phyloP scores from a whole-genome alignment of 1,140 invertebrate species.

The Cyclargus thomasi region DNA sequence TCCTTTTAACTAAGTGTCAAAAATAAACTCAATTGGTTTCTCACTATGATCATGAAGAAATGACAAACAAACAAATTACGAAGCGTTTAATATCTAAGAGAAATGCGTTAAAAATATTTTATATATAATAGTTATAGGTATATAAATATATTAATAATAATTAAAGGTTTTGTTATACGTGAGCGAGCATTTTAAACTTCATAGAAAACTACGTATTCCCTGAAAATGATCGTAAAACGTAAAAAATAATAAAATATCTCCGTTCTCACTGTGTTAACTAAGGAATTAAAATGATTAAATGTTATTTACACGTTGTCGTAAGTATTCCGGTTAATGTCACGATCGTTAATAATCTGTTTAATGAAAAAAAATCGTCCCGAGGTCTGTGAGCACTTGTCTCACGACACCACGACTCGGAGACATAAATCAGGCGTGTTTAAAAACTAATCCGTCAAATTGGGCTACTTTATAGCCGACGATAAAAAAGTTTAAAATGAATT shows the following conservation, averaged over 20 bases:
- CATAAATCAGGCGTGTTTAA: slow-evolving; percentile 60
- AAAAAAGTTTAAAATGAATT: neutral
- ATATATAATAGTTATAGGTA: too few relatives aligned
- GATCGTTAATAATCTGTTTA: slow-evolving; percentile 11
- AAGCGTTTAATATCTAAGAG: too few relatives aligned
- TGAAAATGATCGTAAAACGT: too few relatives aligned
- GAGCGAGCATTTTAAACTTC: too few relatives aligned
- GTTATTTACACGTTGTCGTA: neutral
- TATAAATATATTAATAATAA: too few relatives aligned
- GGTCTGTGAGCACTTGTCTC: slow-evolving; percentile 48
- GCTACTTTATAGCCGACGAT: slow-evolving; percentile 38
- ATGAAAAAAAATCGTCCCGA: slow-evolving; percentile 33
- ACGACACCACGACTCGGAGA: slow-evolving; percentile 37
- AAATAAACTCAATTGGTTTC: too few relatives aligned
- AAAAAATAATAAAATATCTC: neutral
- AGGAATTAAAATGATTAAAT: slow-evolving; percentile 6
- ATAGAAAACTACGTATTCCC: too few relatives aligned
- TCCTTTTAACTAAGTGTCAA: too few relatives aligned
- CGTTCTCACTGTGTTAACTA: neutral
- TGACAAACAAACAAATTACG: too few relatives aligned
- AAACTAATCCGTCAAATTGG: slow-evolving; percentile 26
- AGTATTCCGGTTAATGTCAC: neutral
- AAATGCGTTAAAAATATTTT: too few relatives aligned
- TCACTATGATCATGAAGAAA: too few relatives aligned
- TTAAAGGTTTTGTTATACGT: too few relatives aligned